These are phyloP conservation scores for Dasypolia templi DNA, from an alignment of 2,888 invertebrate genomes.

Conservation along the genomic window DNA sequence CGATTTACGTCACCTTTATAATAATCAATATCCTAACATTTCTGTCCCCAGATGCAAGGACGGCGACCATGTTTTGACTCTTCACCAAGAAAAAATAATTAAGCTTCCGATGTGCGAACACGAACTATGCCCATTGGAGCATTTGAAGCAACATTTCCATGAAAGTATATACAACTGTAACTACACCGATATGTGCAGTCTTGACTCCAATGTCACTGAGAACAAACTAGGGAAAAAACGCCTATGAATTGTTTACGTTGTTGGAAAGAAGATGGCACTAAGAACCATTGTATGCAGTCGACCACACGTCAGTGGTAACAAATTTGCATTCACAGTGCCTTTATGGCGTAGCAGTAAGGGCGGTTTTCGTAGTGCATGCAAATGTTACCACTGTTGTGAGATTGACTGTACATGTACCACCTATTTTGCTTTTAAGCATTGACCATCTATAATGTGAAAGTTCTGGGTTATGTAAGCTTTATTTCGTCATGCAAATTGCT, in stretches of 20 bases:
- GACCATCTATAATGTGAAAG: not conserved
- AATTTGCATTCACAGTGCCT: not conserved
- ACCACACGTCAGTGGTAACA: too few species aligned
- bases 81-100: constrained; percentile 94
- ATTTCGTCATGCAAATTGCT: not conserved
- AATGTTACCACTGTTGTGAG: not conserved
- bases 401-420: not conserved
- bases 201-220: constrained; percentile 52
- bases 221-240: constrained; percentile 2
- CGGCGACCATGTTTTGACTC: constrained; percentile 90
- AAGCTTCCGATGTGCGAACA: constrained; percentile 92
- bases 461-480: not conserved
- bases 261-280: not conserved
- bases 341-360: not conserved
- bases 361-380: not conserved
- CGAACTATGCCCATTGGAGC: constrained; percentile 92
- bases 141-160: constrained; percentile 90
- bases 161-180: constrained; percentile 92
- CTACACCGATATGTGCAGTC: constrained; percentile 92
- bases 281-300: not conserved
- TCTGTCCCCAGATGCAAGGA: constrained; percentile 86
- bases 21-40: not conserved
- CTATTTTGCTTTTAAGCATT: not conserved
- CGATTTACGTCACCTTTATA: not conserved
- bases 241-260: constrained; percentile 9